Evolutionary conservation across 2,113 vertebrate genomes (phyloP).

Genomic region (Mixornis gularis): DNA sequence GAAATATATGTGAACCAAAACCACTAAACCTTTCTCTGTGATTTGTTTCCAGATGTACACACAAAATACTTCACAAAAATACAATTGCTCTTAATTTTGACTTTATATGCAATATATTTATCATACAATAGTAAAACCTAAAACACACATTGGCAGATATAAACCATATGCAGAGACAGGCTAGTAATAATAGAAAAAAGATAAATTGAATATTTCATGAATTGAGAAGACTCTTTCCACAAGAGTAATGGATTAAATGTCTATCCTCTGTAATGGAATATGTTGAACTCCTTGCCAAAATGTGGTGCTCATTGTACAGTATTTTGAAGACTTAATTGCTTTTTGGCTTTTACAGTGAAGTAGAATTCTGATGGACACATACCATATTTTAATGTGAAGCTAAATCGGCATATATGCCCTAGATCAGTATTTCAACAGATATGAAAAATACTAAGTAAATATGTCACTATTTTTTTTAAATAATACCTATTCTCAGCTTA

Average conservation of each 20-base stretch:
- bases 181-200: constrained; percentile 24
- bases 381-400: constrained; percentile 11
- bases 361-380: constrained; percentile 5
- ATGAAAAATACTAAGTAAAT: constrained; percentile 54
- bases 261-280: constrained; percentile 3
- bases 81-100: constrained; percentile 49
- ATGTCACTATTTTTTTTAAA: constrained; percentile 24
- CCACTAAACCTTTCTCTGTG: constrained; percentile 10
- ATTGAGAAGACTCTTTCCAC: constrained; percentile 27
- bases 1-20: neutral
- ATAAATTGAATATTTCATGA: constrained; percentile 47
- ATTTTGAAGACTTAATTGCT: constrained; percentile 41
- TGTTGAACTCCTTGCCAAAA: constrained; percentile 54
- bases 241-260: constrained; percentile 48
- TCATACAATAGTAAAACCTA: constrained; percentile 22
- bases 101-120: constrained; percentile 42
- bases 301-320: constrained; percentile 39
- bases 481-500: constrained; percentile 1
- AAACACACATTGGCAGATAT: constrained; percentile 23
- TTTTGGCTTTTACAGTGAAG: constrained; percentile 37
- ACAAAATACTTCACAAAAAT: constrained; percentile 14
- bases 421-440: constrained; percentile 38
- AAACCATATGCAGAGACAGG: constrained; percentile 39
- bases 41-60: constrained; percentile 40
- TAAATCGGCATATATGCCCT: neutral